Percentiles rank a stretch among this genome's conserved stretches.
These are phyloP conservation scores for Palloptera scutellata DNA, from an alignment of 2,888 invertebrate species.

Conservation along the genomic window DNA sequence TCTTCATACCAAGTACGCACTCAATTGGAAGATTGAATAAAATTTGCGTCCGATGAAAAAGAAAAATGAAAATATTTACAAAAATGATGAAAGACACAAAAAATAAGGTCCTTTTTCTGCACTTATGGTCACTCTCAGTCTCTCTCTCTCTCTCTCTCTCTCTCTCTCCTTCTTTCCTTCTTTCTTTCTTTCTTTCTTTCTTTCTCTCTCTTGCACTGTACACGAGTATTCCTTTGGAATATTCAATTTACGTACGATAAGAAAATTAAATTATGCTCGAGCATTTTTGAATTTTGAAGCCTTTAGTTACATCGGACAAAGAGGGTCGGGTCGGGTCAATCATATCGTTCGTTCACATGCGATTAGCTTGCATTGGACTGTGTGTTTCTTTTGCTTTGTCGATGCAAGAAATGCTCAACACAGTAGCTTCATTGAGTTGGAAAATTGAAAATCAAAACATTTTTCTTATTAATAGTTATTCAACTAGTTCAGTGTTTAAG, in stretches of 20 bases:
- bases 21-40: conserved; percentile 47
- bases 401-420: conserved; percentile 25
- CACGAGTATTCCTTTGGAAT: conserved; percentile 21
- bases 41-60: conserved; percentile 30
- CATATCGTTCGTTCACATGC: not conserved
- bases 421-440: conserved; percentile 57
- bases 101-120: conserved; percentile 7
- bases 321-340: conserved; percentile 15
- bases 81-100: conserved; percentile 41
- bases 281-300: conserved; percentile 20
- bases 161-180: conserved; percentile 2
- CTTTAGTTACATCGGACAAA: conserved; percentile 14
- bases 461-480: conserved; percentile 41
- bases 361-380: not conserved
- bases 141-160: conserved; percentile 6
- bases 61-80: conserved; percentile 47
- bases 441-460: conserved; percentile 62
- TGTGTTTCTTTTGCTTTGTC: not conserved
- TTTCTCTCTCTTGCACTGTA: conserved; percentile 10
- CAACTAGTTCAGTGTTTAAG: not conserved
- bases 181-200: conserved; percentile 2
- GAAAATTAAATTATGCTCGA: conserved; percentile 49
- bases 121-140: not conserved
- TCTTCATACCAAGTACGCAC: conserved; percentile 32
- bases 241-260: conserved; percentile 34